Base-by-base conservation (phyloP, 2,888 invertebrate species). In the Andrena fulva region DNA sequence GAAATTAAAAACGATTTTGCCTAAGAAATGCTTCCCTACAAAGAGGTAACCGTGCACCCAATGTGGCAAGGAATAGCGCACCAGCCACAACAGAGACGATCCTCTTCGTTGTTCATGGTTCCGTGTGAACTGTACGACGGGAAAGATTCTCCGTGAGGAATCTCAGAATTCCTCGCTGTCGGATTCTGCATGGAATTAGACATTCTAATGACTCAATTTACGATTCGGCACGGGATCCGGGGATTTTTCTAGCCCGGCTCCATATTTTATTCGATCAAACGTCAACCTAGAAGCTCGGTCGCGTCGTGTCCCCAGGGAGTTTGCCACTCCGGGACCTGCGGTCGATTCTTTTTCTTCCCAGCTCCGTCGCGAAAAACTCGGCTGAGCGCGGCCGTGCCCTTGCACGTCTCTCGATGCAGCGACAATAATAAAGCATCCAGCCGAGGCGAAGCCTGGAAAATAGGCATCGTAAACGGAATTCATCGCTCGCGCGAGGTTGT, bases 401-500 rank as follows among this genome's bases (percentile, higher is more conserved):
- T 62, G 59, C 74, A 75, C 69, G 64, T 79, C 67, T 56, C 73
- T 54, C 70, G 77, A 89, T 86, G 82, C 85, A 80, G 84, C 82
- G 86, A 85, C 88, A 85, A 90, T 91, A 91, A 90, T 88, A 90
- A 91, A 90, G 87, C 87, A 88, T 83, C 87, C 81, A 77, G 76
- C 69, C 79, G 78, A 73, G 80, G 83, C 85, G 84, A 79, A 77
- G 79, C 67, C 74, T 77, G 87, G 88, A 86, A 90, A 92, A 90
- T 91, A 89, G 89, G 87, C 86, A 82, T 90, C 88, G 88, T 90
- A 90, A 92, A 91, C 85, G 87, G 88, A 89, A 89, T 89, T 89
- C 90, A 89, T 89, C 88, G 89, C 83, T 82, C 82, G 86, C 82
- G 69, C 64, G 66, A 35, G 67, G 27, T 81, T 74, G 88, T 82